Conservation (phyloP, 2,797 vertebrate species). For the Rhynchonycteris naso region DNA sequence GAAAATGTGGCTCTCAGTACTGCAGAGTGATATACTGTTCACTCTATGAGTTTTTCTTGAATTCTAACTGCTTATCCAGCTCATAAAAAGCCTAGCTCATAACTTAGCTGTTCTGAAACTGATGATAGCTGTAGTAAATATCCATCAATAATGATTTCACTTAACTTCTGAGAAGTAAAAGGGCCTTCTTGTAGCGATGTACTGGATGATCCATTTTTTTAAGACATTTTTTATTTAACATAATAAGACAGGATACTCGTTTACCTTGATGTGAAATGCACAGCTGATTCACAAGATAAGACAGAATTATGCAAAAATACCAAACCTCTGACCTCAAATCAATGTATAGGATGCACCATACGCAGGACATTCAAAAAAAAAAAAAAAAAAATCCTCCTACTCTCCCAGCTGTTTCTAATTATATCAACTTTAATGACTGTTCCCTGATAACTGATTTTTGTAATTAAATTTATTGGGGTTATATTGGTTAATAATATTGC, state of each 20-base stretch:
- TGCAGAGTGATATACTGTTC: background rate
- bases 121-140: background rate
- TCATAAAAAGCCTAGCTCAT: background rate
- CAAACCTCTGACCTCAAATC: conserved; percentile 60
- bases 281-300: conserved; percentile 68
- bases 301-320: conserved; percentile 67
- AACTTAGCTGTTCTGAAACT: background rate
- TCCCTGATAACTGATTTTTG: conserved; percentile 15
- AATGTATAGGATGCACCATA: conserved; percentile 49
- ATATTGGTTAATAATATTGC: background rate
- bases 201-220: background rate
- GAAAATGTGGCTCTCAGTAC: background rate
- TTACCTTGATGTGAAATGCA: conserved; percentile 65
- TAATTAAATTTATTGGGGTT: background rate
- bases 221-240: conserved; percentile 62
- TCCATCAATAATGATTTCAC: background rate
- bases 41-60: background rate
- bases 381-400: background rate
- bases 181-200: background rate
- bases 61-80: background rate
- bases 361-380: background rate
- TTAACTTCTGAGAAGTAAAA: background rate
- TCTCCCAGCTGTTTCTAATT: conserved; percentile 57
- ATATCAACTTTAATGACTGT: background rate
- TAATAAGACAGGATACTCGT: conserved; percentile 62